phyloP scores from a whole-genome alignment of 2,888 invertebrate species.

The Campopleginae sp. region DNA sequence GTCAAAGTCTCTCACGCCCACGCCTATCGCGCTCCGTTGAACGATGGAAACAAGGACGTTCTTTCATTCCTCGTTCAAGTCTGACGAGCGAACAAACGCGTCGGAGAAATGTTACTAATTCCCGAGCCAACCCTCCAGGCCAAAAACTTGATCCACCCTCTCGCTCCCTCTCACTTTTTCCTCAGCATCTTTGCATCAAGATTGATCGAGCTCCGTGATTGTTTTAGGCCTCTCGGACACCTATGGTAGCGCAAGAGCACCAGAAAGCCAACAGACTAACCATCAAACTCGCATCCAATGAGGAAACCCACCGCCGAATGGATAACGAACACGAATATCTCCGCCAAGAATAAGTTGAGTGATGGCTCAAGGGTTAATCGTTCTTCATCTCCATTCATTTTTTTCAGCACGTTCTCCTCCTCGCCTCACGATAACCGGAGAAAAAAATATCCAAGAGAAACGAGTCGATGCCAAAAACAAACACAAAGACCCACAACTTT shows the following conservation, averaged over 20 bases:
- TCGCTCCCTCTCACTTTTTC: slow-evolving; percentile 23
- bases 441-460: background rate
- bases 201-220: slow-evolving; percentile 73
- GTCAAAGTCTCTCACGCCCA: slow-evolving; percentile 71
- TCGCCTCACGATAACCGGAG: background rate
- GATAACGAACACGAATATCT: slow-evolving; percentile 61
- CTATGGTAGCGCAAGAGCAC: slow-evolving; percentile 63
- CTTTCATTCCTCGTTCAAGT: slow-evolving; percentile 32
- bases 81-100: slow-evolving; percentile 57
- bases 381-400: slow-evolving; percentile 48
- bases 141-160: slow-evolving; percentile 22
- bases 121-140: slow-evolving; percentile 33
- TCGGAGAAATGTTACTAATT: slow-evolving; percentile 54
- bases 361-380: slow-evolving; percentile 70
- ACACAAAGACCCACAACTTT: background rate
- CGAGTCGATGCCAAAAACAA: background rate
- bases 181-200: slow-evolving; percentile 67
- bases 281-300: slow-evolving; percentile 33
- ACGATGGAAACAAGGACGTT: slow-evolving; percentile 66
- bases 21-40: slow-evolving; percentile 47
- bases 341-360: slow-evolving; percentile 62
- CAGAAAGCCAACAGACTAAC: slow-evolving; percentile 17
- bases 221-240: slow-evolving; percentile 71
- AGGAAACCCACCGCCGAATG: slow-evolving; percentile 48
- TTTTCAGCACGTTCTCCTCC: slow-evolving; percentile 16